Evolutionary conservation across 2,797 vertebrate genomes (phyloP).

Genomic region (Rhynchotus rufescens): DNA sequence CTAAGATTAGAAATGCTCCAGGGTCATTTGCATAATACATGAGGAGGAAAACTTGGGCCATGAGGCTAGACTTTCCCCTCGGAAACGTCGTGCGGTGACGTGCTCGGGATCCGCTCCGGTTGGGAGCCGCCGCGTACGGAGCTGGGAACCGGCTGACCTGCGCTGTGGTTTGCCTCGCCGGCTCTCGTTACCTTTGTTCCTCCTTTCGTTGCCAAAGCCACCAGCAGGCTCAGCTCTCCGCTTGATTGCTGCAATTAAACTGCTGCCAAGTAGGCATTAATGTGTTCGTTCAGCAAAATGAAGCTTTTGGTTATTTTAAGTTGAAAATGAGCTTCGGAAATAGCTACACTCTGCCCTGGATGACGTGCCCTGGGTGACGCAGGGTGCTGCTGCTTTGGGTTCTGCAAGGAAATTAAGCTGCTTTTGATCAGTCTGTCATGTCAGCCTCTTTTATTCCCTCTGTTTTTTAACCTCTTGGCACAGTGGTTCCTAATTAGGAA

Average conservation of each 20-base stretch:
- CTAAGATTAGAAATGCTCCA: not conserved
- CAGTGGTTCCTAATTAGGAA: not conserved
- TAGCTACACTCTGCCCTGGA: not conserved
- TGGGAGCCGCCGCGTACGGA: not conserved
- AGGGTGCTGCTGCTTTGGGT: not conserved
- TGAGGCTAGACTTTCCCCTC: not conserved
- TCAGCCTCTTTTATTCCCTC: not conserved
- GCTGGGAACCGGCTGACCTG: not conserved
- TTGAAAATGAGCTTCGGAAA: slow-evolving; percentile 6
- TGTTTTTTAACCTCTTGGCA: not conserved
- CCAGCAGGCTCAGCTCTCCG: not conserved
- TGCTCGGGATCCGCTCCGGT: not conserved
- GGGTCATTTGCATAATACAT: not conserved
- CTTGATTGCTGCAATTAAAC: not conserved
- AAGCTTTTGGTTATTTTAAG: not conserved
- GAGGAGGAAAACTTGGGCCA: not conserved
- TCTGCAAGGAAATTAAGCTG: not conserved
- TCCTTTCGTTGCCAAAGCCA: slow-evolving; percentile 29
- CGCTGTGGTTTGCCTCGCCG: accelerated
- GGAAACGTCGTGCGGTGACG: not conserved
- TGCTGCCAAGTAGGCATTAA: slow-evolving; percentile 3
- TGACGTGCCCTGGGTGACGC: not conserved
- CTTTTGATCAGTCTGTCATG: not conserved
- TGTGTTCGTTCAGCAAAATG: not conserved
- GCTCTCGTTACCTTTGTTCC: slow-evolving; percentile 15